Evolutionary conservation across 2,888 invertebrate species (phyloP).

Genomic region (Nowickia ferox): DNA sequence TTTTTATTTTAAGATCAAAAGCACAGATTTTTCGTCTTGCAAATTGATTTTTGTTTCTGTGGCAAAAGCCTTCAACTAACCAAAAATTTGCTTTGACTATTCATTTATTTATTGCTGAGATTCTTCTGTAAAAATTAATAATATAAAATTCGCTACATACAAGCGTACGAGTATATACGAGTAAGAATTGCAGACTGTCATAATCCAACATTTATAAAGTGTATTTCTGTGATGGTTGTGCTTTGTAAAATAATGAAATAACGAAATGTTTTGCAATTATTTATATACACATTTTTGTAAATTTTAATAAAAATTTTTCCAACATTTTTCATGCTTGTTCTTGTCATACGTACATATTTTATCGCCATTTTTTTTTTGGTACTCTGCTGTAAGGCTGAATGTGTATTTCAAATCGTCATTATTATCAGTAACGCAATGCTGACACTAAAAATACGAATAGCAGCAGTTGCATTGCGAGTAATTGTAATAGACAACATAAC

Average conservation of each 20-base stretch:
- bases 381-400: not conserved
- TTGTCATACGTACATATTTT: constrained; percentile 4
- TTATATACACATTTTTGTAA: constrained; percentile 37
- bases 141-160: constrained; percentile 47
- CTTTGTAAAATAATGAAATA: constrained; percentile 2
- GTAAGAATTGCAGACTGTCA: not conserved
- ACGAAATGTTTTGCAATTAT: constrained; percentile 50
- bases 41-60: not conserved
- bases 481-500: constrained; percentile 6
- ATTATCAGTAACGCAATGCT: constrained; percentile 28
- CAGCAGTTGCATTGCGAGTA: constrained; percentile 9
- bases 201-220: not conserved
- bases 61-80: not conserved
- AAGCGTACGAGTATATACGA: too few relatives aligned
- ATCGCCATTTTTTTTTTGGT: not conserved
- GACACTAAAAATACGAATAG: not conserved
- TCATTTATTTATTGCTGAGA: constrained; percentile 25
- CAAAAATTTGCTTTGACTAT: not conserved
- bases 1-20: too few relatives aligned
- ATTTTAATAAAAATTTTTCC: constrained; percentile 53
- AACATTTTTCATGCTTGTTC: constrained; percentile 45
- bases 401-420: constrained; percentile 44
- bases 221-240: not conserved
- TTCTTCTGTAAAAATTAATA: constrained; percentile 48
- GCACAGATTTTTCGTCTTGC: not conserved